phyloP scores from a whole-genome alignment of 2,113 vertebrate genomes.

The Chaetops frenatus region DNA sequence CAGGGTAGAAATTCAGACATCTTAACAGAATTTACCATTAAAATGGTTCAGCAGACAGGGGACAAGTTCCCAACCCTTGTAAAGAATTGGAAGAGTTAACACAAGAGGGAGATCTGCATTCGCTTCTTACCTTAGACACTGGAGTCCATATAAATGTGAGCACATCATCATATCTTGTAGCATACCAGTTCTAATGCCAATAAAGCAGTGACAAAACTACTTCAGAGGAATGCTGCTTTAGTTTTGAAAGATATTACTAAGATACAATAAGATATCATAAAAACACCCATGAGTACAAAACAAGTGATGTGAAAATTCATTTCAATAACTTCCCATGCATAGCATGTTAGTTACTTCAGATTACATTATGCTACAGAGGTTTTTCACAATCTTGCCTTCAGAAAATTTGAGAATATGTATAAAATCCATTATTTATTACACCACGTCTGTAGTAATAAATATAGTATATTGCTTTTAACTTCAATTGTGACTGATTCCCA shows the following conservation, averaged over 20 bases:
- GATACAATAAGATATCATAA: neutral
- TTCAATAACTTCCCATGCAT: neutral
- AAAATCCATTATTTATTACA: neutral
- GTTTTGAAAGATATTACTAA: neutral
- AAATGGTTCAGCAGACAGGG: neutral
- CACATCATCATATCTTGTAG: neutral
- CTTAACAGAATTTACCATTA: neutral
- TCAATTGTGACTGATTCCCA: neutral
- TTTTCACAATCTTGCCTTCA: neutral
- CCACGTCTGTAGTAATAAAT: slow-evolving; percentile 5
- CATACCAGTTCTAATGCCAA: neutral
- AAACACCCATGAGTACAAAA: neutral
- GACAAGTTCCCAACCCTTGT: neutral
- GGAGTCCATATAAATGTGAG: neutral
- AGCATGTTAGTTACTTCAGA: neutral
- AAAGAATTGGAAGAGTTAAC: neutral
- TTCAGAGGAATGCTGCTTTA: neutral
- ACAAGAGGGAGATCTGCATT: neutral
- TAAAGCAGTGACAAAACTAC: neutral
- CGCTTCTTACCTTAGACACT: neutral
- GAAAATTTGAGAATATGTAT: neutral
- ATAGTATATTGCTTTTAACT: neutral
- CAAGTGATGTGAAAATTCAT: neutral
- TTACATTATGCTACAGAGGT: neutral
- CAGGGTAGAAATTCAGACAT: neutral